Base-by-base conservation (phyloP, 2,888 invertebrate species). In the Anthophora plumipes region DNA sequence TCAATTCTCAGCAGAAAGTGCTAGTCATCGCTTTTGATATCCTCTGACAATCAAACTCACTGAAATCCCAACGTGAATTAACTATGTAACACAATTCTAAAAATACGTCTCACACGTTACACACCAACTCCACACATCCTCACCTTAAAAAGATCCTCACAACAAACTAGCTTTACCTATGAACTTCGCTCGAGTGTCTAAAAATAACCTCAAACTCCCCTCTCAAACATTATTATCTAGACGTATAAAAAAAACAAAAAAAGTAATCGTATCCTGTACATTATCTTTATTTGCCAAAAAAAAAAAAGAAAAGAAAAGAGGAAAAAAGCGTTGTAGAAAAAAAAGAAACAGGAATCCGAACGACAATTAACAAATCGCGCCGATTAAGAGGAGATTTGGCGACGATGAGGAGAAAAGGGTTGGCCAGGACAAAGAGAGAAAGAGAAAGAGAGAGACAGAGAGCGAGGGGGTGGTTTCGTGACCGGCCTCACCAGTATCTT, bases 401-500 rank as follows among this genome's bases (percentile, higher is more conserved):
- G 43, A 43, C 22, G 1, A 12, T 14, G 43, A 5, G 37, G 73
- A 67, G 64, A 68, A 46, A 66, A 55, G 55, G 52, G 50, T 25
- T 22, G 43, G 31, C 48, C 37, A 39, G 22, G 68, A 41, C 43
- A 57, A 43, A 59, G 78, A 59, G 63, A 80, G n/a, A n/a, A n/a
- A n/a, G n/a, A n/a, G n/a, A n/a, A n/a, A n/a, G n/a, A n/a, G n/a
- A n/a, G n/a, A n/a, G n/a, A n/a, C n/a, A n/a, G n/a, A n/a, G 77
- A 82, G 31, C 4, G 4, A 54, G 79, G 81, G 82, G 79, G 77
- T 83, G 84, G 89, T 89, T 91, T 91, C 92, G 92, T 92, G 92
- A 92, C 92, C 90, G 73, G 76, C 88, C 87, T 89, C 85, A 89
- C 83, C 89, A 81, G 85, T 92, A 92, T 92, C 92, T 91, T 90